Evolutionary conservation across 1,140 invertebrate genomes (phyloP).

Genomic region (Trialeurodes vaporariorum): DNA sequence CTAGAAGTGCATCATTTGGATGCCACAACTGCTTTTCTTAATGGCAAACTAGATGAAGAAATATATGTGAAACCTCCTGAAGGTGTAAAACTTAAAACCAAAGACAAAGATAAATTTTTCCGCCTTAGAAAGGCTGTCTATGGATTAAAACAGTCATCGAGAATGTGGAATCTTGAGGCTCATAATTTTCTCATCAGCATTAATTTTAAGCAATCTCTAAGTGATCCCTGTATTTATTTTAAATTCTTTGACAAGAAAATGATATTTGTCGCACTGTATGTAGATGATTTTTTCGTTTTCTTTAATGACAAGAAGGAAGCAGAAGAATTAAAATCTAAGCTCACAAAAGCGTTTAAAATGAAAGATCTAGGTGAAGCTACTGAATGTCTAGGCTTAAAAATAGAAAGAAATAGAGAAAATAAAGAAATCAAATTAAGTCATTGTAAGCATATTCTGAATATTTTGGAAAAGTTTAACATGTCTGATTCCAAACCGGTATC

Average conservation of each 20-base stretch:
- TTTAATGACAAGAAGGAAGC: conserved; percentile 18
- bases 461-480: conserved; percentile 25
- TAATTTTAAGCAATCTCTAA: conserved; percentile 18
- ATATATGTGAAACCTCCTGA: conserved; percentile 3
- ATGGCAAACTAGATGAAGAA: conserved; percentile 1
- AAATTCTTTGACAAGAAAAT: not conserved
- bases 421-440: conserved; percentile 14
- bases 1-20: conserved; percentile 19
- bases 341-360: conserved; percentile 24
- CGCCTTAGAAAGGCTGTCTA: conserved; percentile 15
- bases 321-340: conserved; percentile 18
- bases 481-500: conserved; percentile 21
- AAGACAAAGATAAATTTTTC: conserved; percentile 10
- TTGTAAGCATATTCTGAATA: not conserved
- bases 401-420: conserved; percentile 19
- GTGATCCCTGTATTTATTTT: conserved; percentile 24
- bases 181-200: conserved; percentile 23
- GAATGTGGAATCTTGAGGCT: conserved; percentile 28
- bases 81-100: not conserved
- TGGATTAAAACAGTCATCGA: conserved; percentile 28
- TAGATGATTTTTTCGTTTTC: conserved; percentile 32
- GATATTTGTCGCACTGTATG: conserved; percentile 26
- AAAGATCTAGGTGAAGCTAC: conserved; percentile 9
- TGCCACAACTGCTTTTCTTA: conserved; percentile 6
- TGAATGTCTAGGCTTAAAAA: conserved; percentile 29